A percentile compares a stretch with the other conserved stretches of the same genome.
Conservation (phyloP, 2,888 invertebrate genomes). For the Eupithecia tripunctaria region DNA sequence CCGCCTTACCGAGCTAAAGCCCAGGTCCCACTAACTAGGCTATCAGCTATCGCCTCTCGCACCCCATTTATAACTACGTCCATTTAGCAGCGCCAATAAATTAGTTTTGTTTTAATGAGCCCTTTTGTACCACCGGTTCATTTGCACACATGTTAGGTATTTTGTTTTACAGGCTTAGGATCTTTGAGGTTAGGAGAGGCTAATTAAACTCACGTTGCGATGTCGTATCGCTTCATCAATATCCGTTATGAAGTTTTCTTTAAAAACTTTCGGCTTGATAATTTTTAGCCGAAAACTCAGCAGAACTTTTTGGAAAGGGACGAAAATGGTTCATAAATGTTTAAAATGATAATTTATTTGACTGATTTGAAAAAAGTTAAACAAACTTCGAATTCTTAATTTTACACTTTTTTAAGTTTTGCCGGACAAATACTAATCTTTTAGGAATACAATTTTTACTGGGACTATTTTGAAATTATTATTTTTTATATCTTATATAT, state of each 20-base stretch:
- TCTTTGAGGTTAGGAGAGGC: not conserved
- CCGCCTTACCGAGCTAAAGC: constrained; percentile 32
- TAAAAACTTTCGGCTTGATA: no score
- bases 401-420: no score
- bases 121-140: constrained; percentile 40
- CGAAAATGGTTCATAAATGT: no score
- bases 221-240: not conserved
- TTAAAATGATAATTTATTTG: no score
- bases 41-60: constrained; percentile 69
- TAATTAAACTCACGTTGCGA: not conserved
- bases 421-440: no score
- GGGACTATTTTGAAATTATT: no score
- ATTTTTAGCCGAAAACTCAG: no score
- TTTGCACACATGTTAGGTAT: constrained; percentile 26
- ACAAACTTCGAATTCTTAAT: no score
- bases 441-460: no score
- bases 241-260: not conserved
- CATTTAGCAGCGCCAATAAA: constrained; percentile 69
- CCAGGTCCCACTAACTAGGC: constrained; percentile 58
- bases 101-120: constrained; percentile 62
- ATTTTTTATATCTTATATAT: no score
- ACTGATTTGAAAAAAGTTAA: no score
- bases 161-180: constrained; percentile 4
- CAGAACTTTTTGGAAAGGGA: no score
- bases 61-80: constrained; percentile 73